phyloP scores from a whole-genome alignment of 2,113 vertebrate species.

The Nasalis larvatus region DNA sequence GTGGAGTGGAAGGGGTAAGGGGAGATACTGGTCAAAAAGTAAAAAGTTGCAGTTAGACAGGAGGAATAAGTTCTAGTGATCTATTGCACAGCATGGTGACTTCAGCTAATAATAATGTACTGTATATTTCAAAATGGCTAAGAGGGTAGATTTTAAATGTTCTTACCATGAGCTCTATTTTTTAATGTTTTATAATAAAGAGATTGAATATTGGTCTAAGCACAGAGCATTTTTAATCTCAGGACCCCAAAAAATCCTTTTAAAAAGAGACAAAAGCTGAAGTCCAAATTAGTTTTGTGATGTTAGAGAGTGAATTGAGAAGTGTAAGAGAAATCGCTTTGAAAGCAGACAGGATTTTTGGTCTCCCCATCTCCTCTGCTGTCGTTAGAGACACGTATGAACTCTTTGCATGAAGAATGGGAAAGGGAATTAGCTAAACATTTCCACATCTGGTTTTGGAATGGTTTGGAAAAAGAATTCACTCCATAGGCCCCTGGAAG shows the following conservation, averaged over 20 bases:
- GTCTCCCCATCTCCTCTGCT: conserved; percentile 65
- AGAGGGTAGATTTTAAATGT: background rate
- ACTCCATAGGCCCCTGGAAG: conserved; percentile 69
- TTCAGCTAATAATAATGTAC: background rate
- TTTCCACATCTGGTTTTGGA: conserved; percentile 83
- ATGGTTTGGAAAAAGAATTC: conserved; percentile 78
- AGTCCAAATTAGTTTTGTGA: conserved; percentile 65
- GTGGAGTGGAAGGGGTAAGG: background rate
- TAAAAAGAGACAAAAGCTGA: conserved; percentile 68
- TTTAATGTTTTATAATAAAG: conserved; percentile 56
- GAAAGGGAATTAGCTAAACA: conserved; percentile 77
- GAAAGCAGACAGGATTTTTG: conserved; percentile 73
- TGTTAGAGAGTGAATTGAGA: conserved; percentile 69
- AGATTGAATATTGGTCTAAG: conserved; percentile 59
- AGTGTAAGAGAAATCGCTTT: conserved; percentile 65
- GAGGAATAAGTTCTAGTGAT: background rate
- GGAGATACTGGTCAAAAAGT: background rate
- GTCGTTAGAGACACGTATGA: conserved; percentile 58
- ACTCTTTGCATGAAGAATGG: conserved; percentile 62
- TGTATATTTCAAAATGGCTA: background rate
- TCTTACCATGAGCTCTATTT: background rate
- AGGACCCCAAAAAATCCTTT: conserved; percentile 12
- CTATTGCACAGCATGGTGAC: background rate
- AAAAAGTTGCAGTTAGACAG: background rate
- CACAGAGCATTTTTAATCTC: conserved; percentile 58